phyloP scores from a whole-genome alignment of 2,888 invertebrate species.

The Labia minor region DNA sequence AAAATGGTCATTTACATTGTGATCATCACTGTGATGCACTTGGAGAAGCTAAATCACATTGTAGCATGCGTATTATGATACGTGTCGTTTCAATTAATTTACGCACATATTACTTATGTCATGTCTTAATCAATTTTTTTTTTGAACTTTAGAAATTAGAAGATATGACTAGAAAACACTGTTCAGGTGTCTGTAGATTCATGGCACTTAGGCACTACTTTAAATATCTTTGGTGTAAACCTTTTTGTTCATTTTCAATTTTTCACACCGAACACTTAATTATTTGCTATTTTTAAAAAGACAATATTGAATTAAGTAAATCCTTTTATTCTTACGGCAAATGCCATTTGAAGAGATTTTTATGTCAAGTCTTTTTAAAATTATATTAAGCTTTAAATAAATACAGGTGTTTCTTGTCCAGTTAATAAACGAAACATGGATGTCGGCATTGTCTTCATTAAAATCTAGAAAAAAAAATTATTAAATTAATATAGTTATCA shows the following conservation, averaged over 20 bases:
- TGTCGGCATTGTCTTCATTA: conserved; percentile 99
- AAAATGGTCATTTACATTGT: conserved; percentile 8
- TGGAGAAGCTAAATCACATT: not conserved
- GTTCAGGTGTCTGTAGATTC: conserved; percentile 1
- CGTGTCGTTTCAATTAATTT: not conserved
- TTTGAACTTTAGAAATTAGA: conserved; percentile 4
- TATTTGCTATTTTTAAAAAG: conserved; percentile 4
- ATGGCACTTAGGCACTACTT: conserved; percentile 13
- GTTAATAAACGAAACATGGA: conserved; percentile 98
- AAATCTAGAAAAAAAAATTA: conserved; percentile 58
- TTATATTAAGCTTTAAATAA: conserved; percentile 59
- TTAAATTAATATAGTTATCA: not conserved
- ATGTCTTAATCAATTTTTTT: not conserved
- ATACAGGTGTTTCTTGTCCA: conserved; percentile 98
- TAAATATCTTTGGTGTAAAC: conserved; percentile 7
- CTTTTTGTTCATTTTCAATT: not conserved
- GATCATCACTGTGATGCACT: not conserved
- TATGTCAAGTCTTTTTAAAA: not conserved
- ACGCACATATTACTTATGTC: not conserved
- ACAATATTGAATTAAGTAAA: not conserved
- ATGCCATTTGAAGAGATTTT: not conserved
- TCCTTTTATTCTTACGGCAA: not conserved
- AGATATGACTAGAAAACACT: conserved; percentile 13
- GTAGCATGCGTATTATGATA: conserved; percentile 4
- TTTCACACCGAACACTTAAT: not conserved